A percentile compares a stretch with the other conserved stretches of the same genome.
These are phyloP conservation scores for Lasioglossum malachurum DNA, from an alignment of 2,888 invertebrate species.

Conservation along the genomic window DNA sequence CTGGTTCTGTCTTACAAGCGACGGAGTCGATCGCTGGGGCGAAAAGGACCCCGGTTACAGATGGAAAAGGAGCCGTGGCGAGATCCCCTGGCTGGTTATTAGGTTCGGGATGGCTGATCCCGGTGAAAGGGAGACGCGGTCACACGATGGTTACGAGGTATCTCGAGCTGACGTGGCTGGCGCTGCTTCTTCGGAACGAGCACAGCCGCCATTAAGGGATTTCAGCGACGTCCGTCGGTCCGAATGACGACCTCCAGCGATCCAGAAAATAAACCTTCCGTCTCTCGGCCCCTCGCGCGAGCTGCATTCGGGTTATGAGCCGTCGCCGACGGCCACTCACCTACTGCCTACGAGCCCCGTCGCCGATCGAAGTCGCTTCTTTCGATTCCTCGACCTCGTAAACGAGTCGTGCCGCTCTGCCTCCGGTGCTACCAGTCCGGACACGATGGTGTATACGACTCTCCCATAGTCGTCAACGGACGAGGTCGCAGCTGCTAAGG, in stretches of 20 bases:
- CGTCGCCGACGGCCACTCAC: slow-evolving; percentile 45
- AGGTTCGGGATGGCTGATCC: slow-evolving; percentile 17
- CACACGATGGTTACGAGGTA: slow-evolving; percentile 57
- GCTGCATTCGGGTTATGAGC: slow-evolving; percentile 68
- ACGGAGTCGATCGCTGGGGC: slow-evolving; percentile 3
- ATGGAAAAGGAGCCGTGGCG: neutral
- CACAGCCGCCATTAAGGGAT: slow-evolving; percentile 75
- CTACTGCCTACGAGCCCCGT: slow-evolving; percentile 32
- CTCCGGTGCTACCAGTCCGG: neutral
- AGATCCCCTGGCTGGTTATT: neutral
- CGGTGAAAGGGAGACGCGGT: slow-evolving; percentile 28
- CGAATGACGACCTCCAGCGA: slow-evolving; percentile 79
- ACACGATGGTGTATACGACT: neutral
- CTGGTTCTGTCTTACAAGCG: neutral
- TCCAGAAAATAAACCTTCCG: slow-evolving; percentile 78
- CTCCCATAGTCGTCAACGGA: neutral
- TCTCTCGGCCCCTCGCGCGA: slow-evolving; percentile 38
- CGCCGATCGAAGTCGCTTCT: slow-evolving; percentile 46
- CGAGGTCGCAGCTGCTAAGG: slow-evolving; percentile 24
- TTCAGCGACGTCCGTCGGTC: slow-evolving; percentile 77
- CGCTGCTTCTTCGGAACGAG: slow-evolving; percentile 71
- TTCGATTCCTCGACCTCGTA: slow-evolving; percentile 44
- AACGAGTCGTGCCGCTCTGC: slow-evolving; percentile 32
- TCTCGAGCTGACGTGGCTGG: slow-evolving; percentile 63
- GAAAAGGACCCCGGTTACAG: neutral